Evolutionary conservation across 2,113 vertebrate species (phyloP).

Genomic region (Pseudorasbora parva): DNA sequence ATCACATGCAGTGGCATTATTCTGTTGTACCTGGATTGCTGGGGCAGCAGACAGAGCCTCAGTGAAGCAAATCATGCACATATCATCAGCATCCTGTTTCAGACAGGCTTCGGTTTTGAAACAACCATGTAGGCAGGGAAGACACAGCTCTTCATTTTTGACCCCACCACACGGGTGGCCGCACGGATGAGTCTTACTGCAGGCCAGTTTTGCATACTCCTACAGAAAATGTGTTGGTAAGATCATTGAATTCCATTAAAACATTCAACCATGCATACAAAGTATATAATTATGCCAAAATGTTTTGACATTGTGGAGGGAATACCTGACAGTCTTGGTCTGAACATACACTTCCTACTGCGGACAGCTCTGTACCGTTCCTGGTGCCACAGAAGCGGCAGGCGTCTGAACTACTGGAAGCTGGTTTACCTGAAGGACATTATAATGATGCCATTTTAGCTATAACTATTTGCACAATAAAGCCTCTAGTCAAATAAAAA

Average conservation of each 20-base stretch:
- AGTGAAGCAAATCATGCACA: slow-evolving; percentile 99
- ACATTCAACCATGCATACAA: neutral
- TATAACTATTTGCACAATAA: neutral
- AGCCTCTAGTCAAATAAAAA: neutral
- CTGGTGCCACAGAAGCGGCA: slow-evolving; percentile 97
- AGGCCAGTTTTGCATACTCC: slow-evolving; percentile 96
- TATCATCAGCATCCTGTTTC: slow-evolving; percentile 98
- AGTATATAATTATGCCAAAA: neutral
- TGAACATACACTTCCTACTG: slow-evolving; percentile 95
- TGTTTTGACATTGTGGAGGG: neutral
- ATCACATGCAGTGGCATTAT: neutral
- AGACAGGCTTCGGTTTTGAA: slow-evolving; percentile 87
- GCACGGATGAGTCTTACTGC: slow-evolving; percentile 93
- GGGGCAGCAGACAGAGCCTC: slow-evolving; percentile 97
- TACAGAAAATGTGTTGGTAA: slow-evolving; percentile 56
- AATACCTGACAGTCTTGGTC: slow-evolving; percentile 95
- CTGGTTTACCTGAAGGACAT: slow-evolving; percentile 86
- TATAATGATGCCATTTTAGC: neutral
- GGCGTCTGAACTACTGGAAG: slow-evolving; percentile 93
- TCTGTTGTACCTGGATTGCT: slow-evolving; percentile 86
- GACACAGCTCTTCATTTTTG: slow-evolving; percentile 91
- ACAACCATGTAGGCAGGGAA: slow-evolving; percentile 94
- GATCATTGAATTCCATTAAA: neutral
- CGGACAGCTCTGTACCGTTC: slow-evolving; percentile 93
- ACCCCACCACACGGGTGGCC: slow-evolving; percentile 96